Evolutionary conservation across 2,888 invertebrate genomes (phyloP), one percentile per base, ranked within the genome.

Genomic region (Mamestra brassicae): DNA sequence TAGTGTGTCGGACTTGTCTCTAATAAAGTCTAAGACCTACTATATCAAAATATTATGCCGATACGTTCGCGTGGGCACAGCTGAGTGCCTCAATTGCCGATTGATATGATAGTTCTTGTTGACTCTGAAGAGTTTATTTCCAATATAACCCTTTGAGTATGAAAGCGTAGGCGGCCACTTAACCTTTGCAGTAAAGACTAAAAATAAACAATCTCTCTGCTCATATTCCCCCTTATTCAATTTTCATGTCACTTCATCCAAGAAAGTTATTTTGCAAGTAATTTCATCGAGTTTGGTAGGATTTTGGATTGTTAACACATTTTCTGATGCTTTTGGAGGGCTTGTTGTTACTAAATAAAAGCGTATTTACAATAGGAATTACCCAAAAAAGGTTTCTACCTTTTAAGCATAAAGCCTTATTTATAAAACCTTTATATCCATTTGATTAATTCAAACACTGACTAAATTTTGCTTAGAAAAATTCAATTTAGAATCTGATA

Each of bases 61-160:
- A 11, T n/a, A 11, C 42, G 0, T 34, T 45, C 42, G 10, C 7
- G 17, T 45, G 17, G 64, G 17, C 17, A 10, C n/a, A 17, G 34
- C 13, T 68, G 38, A 34, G 55, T 42, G 17, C 45, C 55, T 26
- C 42, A 26, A 52, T 62, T 68, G 55, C 11, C 2, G 6, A 62
- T 42, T 5, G 13, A 55, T 50, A 36, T 42, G 52, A 47, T 50
- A 55, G 38, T 67, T 57, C 45, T 67, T 36, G 50, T 45, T 10
- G 55, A 13, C 17, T 38, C n/a, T n/a, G 15, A 54, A 61, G 54
- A 15, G 42, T 63, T 47, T 69, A 68, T 77, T 58, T 74, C 38
- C 76, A 85, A 85, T 85, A 83, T 66, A 73, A 54, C 47, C 26
- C 34, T 74, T 72, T 81, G 67, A 62, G 77, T 38, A 75, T 17